Conservation (phyloP, 2,797 vertebrate species). For the Typhlichthys subterraneus region DNA sequence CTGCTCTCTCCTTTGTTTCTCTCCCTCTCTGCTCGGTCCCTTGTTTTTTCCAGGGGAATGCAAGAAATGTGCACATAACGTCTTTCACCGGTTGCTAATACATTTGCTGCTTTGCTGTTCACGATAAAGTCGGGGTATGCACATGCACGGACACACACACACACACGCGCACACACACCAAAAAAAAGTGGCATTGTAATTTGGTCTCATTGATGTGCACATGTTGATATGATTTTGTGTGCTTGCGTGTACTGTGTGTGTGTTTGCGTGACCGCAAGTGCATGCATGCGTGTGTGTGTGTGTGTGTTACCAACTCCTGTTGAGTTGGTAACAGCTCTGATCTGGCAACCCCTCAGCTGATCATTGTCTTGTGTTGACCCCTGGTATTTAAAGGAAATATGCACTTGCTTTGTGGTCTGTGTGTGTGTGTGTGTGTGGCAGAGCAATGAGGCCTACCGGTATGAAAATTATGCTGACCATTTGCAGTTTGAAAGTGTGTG, state of each 20-base stretch:
- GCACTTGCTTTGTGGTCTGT: not conserved
- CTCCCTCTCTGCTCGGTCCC: too few species aligned
- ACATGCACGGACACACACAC: conserved; percentile 20
- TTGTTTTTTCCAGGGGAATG: too few species aligned
- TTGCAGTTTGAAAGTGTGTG: not conserved
- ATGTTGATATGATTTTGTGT: too few species aligned
- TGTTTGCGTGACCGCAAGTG: not conserved
- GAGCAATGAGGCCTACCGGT: not conserved
- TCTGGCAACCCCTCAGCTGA: too few species aligned
- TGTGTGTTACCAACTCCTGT: too few species aligned
- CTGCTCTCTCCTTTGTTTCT: too few species aligned
- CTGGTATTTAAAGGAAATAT: too few species aligned
- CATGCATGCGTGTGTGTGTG: conserved; percentile 4
- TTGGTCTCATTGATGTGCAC: too few species aligned
- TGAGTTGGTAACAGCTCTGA: too few species aligned
- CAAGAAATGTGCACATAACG: conserved; percentile 7
- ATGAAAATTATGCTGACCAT: not conserved
- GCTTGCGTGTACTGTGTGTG: too few species aligned
- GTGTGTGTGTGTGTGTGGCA: not conserved
- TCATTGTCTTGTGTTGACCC: too few species aligned
- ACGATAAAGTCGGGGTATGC: conserved; percentile 65
- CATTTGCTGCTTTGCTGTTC: conserved; percentile 58
- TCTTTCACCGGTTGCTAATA: conserved; percentile 62
- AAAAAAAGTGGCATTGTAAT: not conserved
- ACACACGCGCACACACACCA: not conserved